These are phyloP conservation scores for Pimephales promelas DNA, from an alignment of 2,113 vertebrate genomes.

Conservation along the genomic window DNA sequence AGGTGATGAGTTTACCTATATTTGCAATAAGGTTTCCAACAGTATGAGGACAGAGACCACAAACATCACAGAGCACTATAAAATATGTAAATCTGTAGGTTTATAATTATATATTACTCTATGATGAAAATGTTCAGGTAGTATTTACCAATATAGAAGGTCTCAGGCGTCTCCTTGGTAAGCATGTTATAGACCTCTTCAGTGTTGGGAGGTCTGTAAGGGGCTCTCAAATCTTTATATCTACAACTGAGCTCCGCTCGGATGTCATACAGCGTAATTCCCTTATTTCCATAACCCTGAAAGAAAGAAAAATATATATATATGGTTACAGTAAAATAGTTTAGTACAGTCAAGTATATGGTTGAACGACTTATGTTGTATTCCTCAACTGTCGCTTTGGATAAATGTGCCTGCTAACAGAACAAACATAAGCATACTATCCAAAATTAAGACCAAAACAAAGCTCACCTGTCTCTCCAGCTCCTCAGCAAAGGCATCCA, in stretches of 20 bases:
- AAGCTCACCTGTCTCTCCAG: constrained; percentile 93
- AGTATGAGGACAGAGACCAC: neutral
- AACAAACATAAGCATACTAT: neutral
- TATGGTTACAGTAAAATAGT: neutral
- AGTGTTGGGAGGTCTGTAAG: constrained; percentile 91
- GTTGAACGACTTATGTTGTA: neutral
- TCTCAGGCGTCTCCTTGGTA: constrained; percentile 98
- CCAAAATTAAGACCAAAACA: neutral
- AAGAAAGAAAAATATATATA: neutral
- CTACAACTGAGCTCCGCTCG: constrained; percentile 96
- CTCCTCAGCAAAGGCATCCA: constrained; percentile 97
- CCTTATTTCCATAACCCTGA: constrained; percentile 97
- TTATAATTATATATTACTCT: neutral
- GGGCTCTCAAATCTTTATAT: constrained; percentile 94
- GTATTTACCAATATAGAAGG: constrained; percentile 92
- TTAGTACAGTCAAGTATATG: neutral
- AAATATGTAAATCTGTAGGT: neutral
- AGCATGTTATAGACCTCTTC: constrained; percentile 97
- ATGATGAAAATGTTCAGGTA: neutral
- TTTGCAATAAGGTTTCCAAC: neutral
- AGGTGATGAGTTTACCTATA: constrained; percentile 95
- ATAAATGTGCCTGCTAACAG: neutral
- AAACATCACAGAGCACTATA: neutral
- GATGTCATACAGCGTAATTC: constrained; percentile 97
- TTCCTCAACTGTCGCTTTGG: neutral